These are phyloP conservation scores for Callaeas wilsoni DNA, from an alignment of 2,113 vertebrate species.

Conservation along the genomic window DNA sequence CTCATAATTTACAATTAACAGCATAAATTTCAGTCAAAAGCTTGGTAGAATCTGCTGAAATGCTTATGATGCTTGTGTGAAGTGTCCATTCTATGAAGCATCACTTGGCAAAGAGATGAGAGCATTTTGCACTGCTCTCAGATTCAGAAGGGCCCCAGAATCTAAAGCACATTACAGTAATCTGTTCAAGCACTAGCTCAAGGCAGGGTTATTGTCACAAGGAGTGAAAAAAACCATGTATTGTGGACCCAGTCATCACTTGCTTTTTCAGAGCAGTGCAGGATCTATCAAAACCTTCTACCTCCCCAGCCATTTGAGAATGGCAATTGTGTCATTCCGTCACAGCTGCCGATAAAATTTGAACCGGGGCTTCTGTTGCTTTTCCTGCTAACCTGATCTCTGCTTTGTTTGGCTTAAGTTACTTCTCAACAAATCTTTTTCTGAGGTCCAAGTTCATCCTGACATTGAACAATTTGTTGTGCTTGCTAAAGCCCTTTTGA, in stretches of 20 bases:
- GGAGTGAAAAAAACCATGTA: neutral
- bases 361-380: neutral
- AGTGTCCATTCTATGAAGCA: neutral
- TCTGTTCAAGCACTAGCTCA: neutral
- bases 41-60: neutral
- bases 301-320: neutral
- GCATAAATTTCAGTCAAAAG: neutral
- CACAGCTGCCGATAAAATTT: neutral
- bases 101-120: neutral
- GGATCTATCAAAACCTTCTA: neutral
- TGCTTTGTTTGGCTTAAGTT: neutral
- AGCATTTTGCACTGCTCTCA: neutral
- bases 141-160: neutral
- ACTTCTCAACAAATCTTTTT: neutral
- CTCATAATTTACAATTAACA: neutral
- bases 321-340: neutral
- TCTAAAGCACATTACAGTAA: neutral
- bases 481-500: neutral
- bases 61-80: neutral
- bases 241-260: neutral
- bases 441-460: neutral
- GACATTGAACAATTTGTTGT: conserved; percentile 6
- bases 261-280: neutral
- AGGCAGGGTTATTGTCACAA: neutral
- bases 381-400: neutral